Percentiles rank a stretch among this genome's conserved stretches.
Evolutionary conservation across 2,888 invertebrate species (phyloP).

Genomic region (Halictus quadricinctus): DNA sequence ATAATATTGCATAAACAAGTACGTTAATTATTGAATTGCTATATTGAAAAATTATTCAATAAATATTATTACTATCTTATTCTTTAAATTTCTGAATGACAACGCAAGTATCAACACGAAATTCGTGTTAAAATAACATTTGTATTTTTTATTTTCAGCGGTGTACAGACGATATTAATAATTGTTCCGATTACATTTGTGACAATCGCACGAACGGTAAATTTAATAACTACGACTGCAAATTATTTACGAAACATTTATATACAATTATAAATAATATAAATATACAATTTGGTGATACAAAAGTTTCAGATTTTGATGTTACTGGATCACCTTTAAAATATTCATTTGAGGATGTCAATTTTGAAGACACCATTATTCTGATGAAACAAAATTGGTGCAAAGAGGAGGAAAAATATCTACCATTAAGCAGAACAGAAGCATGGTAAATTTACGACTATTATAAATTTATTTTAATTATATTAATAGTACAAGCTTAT

Average conservation of each 20-base stretch:
- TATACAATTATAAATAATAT: no score
- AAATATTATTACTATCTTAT: not conserved
- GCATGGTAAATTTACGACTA: conserved; percentile 63
- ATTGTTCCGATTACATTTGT: not conserved
- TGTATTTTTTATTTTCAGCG: conserved; percentile 27
- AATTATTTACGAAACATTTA: not conserved
- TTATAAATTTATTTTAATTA: conserved; percentile 9
- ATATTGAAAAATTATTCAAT: not conserved
- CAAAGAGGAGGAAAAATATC: conserved; percentile 68
- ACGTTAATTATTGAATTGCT: not conserved
- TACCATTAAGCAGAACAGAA: conserved; percentile 64
- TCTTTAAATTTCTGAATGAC: not conserved
- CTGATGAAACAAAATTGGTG: conserved; percentile 64
- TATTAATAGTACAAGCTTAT: conserved; percentile 3
- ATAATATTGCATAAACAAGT: conserved; percentile 60
- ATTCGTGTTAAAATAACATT: not conserved
- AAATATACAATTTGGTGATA: not conserved
- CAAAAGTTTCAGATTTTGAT: conserved; percentile 60
- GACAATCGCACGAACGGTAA: conserved; percentile 28
- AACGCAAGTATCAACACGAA: not conserved
- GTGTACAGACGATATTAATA: not conserved
- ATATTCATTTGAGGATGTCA: conserved; percentile 68
- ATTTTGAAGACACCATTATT: conserved; percentile 65
- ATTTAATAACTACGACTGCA: not conserved
- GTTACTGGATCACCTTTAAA: conserved; percentile 73